Conservation (phyloP, 2,888 invertebrate species). For the Lycaena phlaeas region DNA sequence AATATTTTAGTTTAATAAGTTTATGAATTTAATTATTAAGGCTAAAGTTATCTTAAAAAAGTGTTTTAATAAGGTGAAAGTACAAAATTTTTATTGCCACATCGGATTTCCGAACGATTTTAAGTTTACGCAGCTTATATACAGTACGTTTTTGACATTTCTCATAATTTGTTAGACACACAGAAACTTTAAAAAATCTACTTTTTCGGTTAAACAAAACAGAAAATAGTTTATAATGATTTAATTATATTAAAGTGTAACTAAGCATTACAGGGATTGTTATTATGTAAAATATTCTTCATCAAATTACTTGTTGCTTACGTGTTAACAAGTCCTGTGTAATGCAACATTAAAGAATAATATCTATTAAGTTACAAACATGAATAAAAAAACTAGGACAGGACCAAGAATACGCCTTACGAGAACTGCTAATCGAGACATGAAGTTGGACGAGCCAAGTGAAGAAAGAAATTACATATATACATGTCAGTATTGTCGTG, state of each 20-base stretch:
- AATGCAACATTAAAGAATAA: conserved; percentile 10
- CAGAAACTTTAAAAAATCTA: conserved; percentile 8
- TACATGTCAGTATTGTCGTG: conserved; percentile 54
- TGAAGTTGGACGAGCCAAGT: conserved; percentile 34
- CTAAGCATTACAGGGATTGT: neutral
- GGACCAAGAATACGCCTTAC: conserved; percentile 59
- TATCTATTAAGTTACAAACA: conserved; percentile 28
- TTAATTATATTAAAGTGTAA: neutral
- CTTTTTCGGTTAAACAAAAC: neutral
- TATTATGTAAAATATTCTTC: neutral
- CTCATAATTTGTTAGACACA: conserved; percentile 12
- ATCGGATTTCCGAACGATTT: conserved; percentile 13
- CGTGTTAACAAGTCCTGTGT: conserved; percentile 17
- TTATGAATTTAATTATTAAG: too few species aligned
- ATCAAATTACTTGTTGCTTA: conserved; percentile 16
- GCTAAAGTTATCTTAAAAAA: too few species aligned
- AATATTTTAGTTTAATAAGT: too few species aligned
- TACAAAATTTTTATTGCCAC: neutral
- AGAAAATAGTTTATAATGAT: neutral
- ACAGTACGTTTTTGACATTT: too few species aligned
- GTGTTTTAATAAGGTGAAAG: too few species aligned
- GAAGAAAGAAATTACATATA: conserved; percentile 48
- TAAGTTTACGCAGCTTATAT: too few species aligned
- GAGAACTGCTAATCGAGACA: conserved; percentile 32
- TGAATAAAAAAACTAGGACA: conserved; percentile 54